phyloP scores from a whole-genome alignment of 2,113 vertebrate species.

The Psittacula cyanocephala region DNA sequence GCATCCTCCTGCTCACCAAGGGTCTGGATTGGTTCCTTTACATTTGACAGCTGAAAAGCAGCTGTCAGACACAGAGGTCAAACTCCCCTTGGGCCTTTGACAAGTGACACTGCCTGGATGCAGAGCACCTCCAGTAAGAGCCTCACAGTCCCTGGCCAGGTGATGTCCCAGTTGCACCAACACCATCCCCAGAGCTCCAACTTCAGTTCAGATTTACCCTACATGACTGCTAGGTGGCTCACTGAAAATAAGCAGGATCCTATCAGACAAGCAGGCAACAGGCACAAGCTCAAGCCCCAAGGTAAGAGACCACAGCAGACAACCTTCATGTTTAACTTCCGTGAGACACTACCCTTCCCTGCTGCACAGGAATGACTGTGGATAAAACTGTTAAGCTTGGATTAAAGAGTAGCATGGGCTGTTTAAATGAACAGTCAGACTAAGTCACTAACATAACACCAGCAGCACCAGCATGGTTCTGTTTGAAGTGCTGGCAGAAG shows the following conservation, averaged over 20 bases:
- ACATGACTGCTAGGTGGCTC: not conserved
- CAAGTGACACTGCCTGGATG: accelerated
- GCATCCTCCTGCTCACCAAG: not conserved
- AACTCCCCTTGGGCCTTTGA: not conserved
- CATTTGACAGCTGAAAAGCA: not conserved
- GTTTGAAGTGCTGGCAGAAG: not conserved
- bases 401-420: not conserved
- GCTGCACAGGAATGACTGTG: not conserved
- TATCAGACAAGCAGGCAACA: not conserved
- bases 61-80: accelerated
- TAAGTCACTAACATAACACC: not conserved
- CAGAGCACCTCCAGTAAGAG: not conserved
- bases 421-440: not conserved
- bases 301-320: not conserved
- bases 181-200: not conserved
- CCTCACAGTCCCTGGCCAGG: not conserved
- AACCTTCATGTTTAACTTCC: not conserved
- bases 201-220: not conserved
- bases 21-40: not conserved
- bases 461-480: not conserved
- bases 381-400: not conserved
- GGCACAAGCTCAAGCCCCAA: not conserved
- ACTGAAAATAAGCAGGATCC: not conserved
- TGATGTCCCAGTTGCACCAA: not conserved
- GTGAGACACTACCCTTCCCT: not conserved